Evolutionary conservation across 2,113 vertebrate species (phyloP), one percentile per base, ranked within the genome.

Genomic region (Microcebus griseorufus): DNA sequence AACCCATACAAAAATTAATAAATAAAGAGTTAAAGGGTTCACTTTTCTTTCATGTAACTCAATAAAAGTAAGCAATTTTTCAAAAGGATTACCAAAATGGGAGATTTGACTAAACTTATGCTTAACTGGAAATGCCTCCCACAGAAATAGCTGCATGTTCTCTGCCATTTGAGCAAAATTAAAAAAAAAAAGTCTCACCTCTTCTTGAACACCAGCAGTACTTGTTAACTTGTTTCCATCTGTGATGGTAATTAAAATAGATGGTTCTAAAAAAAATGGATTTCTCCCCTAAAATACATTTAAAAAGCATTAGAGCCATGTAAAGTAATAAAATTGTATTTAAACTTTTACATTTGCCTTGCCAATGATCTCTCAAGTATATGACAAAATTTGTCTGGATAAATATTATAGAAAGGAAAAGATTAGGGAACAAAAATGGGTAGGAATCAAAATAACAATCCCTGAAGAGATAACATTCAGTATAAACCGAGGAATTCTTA

Each of bases 241-340:
- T 88, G 99, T 99, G 98, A 99, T 99, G 58, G 99, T 99, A 98
- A 99, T 99, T 99, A 99, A 99, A 99, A 99, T 99, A 97, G 99
- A 99, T 62, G 99, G 99, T 97, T 99, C 99, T 85, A 99, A 98
- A 98, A 99, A 99, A 98, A 99, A 99, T 0, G 99, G 99, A 98
- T 99, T 99, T 95, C 99, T 99, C 97, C 99, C 99, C 99, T 99
- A 96, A 27, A 98, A 70, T 64, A 98, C 95, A 97, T 94, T 96
- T 89, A 42, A 97, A 97, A 87, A 97, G 97, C 69, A 94, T 98
- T 96, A 98, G 95, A 96, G 45, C 39, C 14, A n/a, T 25, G 16
- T 25, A 80, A 95, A 90, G 92, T 86, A 75, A 96, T 97, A 73
- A 37, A 78, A 60, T 72, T 89, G 53, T 90, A 96, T 86, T 96